These are phyloP conservation scores for Myiopsitta monachus DNA, from an alignment of 2,113 vertebrate genomes.

Conservation along the genomic window DNA sequence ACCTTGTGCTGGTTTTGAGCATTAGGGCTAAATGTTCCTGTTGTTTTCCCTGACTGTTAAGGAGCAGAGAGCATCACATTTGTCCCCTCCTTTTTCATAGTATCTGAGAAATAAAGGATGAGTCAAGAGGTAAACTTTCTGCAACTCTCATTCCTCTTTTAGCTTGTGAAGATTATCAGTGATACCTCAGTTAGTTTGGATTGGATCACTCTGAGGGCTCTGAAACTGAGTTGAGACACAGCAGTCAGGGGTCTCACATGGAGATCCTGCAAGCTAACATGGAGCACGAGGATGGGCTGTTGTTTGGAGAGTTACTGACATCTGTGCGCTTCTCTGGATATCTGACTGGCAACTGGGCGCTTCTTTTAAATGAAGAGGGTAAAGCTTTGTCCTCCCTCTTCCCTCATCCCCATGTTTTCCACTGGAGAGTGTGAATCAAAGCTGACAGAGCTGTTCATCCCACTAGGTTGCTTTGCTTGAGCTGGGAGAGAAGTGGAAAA, in stretches of 20 bases:
- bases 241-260: background rate
- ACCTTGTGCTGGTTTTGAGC: background rate
- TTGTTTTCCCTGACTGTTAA: background rate
- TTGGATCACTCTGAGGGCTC: background rate
- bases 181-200: background rate
- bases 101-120: background rate
- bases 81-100: background rate
- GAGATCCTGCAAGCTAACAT: background rate
- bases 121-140: background rate
- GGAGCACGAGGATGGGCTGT: background rate
- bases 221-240: background rate
- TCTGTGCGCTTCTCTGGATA: fast-evolving
- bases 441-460: background rate
- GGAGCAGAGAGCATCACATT: background rate
- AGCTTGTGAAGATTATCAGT: background rate
- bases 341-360: background rate
- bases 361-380: background rate
- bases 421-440: background rate
- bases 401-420: background rate
- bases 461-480: background rate
- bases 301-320: background rate
- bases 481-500: background rate
- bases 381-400: background rate
- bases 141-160: background rate
- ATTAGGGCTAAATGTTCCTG: background rate